Conservation (phyloP, 1,140 invertebrate species). For the Holcopasites calliopsidis region DNA sequence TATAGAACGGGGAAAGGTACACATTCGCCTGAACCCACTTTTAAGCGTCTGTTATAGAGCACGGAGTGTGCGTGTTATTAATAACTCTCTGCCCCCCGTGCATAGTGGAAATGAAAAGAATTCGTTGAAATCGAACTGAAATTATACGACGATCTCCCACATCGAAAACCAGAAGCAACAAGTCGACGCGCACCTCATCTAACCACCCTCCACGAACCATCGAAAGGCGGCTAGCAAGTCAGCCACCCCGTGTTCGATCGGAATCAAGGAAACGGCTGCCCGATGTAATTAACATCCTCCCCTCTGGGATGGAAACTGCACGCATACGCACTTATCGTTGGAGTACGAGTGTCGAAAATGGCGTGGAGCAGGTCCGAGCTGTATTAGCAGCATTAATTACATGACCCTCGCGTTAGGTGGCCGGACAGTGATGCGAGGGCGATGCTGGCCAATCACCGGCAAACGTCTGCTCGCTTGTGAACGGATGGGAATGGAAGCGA, state of each 20-base stretch:
- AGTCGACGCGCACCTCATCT: background rate
- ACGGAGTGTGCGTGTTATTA: background rate
- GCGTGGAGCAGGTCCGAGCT: slow-evolving; percentile 43
- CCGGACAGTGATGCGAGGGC: slow-evolving; percentile 31
- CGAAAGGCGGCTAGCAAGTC: background rate
- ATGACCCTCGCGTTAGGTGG: slow-evolving; percentile 51
- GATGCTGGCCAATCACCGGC: slow-evolving; percentile 24
- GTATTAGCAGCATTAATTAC: slow-evolving; percentile 68
- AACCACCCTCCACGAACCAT: background rate
- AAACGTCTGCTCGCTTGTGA: slow-evolving; percentile 47
- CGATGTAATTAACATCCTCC: slow-evolving; percentile 55
- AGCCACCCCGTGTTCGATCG: slow-evolving; percentile 25
- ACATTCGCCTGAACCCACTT: background rate
- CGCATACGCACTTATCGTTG: slow-evolving; percentile 15
- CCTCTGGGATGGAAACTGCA: slow-evolving; percentile 42
- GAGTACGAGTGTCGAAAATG: slow-evolving; percentile 55
- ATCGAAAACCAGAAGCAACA: slow-evolving; percentile 16
- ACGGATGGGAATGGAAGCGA: slow-evolving; percentile 37
- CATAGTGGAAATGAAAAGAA: background rate
- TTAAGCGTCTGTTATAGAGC: background rate
- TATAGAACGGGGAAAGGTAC: too few relatives aligned
- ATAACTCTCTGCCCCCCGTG: too few relatives aligned
- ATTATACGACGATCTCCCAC: background rate
- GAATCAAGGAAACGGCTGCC: slow-evolving; percentile 58
- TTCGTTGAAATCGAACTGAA: background rate